phyloP scores from a whole-genome alignment of 2,888 invertebrate species.

The Pogonocherus hispidulus region DNA sequence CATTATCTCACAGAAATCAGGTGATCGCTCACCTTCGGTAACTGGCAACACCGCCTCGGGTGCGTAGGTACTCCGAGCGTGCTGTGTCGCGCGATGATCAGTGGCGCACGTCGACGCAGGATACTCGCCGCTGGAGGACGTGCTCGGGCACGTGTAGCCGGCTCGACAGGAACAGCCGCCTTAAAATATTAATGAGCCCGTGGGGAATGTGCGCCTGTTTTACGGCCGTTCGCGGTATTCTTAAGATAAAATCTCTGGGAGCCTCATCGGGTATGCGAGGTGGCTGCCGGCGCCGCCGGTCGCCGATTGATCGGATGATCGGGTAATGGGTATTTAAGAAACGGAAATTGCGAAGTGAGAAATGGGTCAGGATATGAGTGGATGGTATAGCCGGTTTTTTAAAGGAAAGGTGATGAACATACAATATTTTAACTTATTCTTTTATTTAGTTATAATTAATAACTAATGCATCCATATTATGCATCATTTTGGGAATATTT shows the following conservation, averaged over 20 bases:
- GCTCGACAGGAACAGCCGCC: constrained; percentile 57
- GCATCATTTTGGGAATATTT: too few relatives aligned
- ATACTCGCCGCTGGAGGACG: constrained; percentile 48
- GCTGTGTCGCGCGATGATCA: constrained; percentile 46
- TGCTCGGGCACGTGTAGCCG: constrained; percentile 52
- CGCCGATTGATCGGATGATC: background rate
- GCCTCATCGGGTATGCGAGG: constrained; percentile 32
- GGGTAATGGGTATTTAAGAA: too few relatives aligned
- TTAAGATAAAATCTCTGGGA: constrained; percentile 43
- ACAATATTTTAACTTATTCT: too few relatives aligned
- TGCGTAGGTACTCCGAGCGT: constrained; percentile 40
- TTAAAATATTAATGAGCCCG: constrained; percentile 57
- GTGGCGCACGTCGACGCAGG: constrained; percentile 52
- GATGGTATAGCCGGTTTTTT: too few relatives aligned
- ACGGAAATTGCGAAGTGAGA: too few relatives aligned
- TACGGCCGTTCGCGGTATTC: constrained; percentile 48
- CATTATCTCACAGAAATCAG: too few relatives aligned
- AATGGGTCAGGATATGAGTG: too few relatives aligned
- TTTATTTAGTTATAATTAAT: too few relatives aligned
- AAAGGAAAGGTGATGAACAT: too few relatives aligned
- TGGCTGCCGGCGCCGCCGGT: background rate
- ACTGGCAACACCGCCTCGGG: constrained; percentile 30
- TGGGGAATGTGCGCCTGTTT: constrained; percentile 45
- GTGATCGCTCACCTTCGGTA: background rate
- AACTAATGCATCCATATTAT: too few relatives aligned